Conservation (phyloP, 2,888 invertebrate genomes). For the Hartigia nigra region DNA sequence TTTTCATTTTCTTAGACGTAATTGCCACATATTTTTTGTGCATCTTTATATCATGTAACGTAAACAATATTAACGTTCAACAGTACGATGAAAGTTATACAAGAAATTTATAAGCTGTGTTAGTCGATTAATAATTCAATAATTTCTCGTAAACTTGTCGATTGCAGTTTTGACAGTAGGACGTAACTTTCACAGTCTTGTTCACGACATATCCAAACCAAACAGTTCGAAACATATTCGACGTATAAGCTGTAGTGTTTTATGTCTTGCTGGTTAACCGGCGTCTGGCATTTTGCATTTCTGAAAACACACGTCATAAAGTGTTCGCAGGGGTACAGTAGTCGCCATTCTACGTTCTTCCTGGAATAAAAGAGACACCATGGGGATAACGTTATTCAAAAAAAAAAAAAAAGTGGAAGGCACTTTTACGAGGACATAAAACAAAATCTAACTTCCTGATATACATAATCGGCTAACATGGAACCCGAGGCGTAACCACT, state of each 20-base stretch:
- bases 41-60: too few relatives aligned
- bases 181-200: not conserved
- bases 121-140: not conserved
- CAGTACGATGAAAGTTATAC: too few relatives aligned
- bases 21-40: not conserved
- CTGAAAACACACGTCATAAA: slow-evolving; percentile 45
- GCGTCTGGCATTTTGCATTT: slow-evolving; percentile 42
- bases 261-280: slow-evolving; percentile 29
- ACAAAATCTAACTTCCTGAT: slow-evolving; percentile 30
- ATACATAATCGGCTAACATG: not conserved
- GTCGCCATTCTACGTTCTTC: not conserved
- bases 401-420: slow-evolving; percentile 1
- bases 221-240: not conserved
- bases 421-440: slow-evolving; percentile 39
- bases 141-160: not conserved
- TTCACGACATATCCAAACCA: not conserved
- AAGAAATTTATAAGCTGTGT: not conserved
- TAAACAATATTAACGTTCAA: too few relatives aligned
- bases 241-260: slow-evolving; percentile 23
- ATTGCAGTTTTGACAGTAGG: not conserved
- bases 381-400: not conserved
- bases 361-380: not conserved
- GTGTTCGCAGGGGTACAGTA: slow-evolving; percentile 6
- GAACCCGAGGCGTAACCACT: not conserved
- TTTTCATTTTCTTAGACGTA: not conserved